Percentiles rank a stretch among this genome's conserved stretches.
These are phyloP conservation scores for Ceratothoa steindachneri DNA, from an alignment of 2,888 invertebrate species.

Conservation along the genomic window DNA sequence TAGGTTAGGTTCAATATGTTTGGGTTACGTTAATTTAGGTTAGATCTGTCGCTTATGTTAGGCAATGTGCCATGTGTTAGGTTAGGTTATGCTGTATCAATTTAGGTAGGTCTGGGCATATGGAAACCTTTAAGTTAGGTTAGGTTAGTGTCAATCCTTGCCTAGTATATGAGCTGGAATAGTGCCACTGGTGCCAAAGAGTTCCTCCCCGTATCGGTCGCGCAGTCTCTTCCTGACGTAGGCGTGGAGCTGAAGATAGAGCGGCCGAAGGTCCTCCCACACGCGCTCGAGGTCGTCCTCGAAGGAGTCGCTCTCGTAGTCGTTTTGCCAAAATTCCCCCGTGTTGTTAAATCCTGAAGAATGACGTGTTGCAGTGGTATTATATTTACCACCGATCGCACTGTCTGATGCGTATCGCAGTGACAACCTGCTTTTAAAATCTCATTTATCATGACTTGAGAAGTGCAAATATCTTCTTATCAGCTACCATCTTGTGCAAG, in stretches of 20 bases:
- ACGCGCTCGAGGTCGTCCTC: slow-evolving; percentile 26
- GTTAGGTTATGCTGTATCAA: no score
- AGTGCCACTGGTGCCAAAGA: slow-evolving; percentile 66
- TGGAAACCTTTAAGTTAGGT: no score
- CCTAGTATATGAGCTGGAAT: slow-evolving; percentile 76
- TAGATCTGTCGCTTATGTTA: no score
- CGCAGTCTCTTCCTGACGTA: slow-evolving; percentile 68
- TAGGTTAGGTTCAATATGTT: no score
- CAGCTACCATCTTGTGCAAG: no score
- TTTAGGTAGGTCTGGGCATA: no score
- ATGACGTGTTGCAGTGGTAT: not conserved
- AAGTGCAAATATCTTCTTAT: no score
- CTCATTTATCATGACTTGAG: no score
- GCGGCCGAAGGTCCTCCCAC: slow-evolving; percentile 62
- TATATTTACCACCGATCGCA: no score
- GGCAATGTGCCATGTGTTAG: no score
- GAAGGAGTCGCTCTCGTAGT: slow-evolving; percentile 40
- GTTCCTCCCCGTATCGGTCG: slow-evolving; percentile 65
- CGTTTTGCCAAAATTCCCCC: slow-evolving; percentile 39
- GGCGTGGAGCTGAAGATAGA: slow-evolving; percentile 77
- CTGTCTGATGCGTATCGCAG: not conserved
- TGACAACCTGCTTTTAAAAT: not conserved
- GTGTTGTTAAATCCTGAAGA: slow-evolving; percentile 40
- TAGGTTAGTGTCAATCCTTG: no score
- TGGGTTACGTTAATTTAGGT: no score